A percentile compares a stretch with the other conserved stretches of the same genome.
Evolutionary conservation across 1,140 invertebrate species (phyloP).

Genomic region (Olivierus martensii): DNA sequence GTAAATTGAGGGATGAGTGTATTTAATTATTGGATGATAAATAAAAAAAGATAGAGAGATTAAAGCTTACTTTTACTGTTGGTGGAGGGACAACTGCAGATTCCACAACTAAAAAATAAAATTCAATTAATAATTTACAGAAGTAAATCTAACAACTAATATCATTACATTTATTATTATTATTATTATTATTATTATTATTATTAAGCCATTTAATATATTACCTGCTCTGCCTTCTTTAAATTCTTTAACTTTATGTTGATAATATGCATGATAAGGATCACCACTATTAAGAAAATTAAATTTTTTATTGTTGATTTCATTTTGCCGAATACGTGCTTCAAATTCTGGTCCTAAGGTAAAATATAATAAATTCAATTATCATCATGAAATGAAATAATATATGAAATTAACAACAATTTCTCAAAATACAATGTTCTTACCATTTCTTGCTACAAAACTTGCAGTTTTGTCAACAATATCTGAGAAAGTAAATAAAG

Average conservation of each 20-base stretch:
- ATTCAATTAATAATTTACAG: no score
- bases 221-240: conserved; percentile 55
- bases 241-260: conserved; percentile 95
- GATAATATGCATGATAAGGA: conserved; percentile 98
- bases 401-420: no score
- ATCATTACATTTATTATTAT: no score
- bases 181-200: no score
- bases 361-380: conserved; percentile 1
- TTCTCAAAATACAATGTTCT: not conserved
- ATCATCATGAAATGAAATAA: no score
- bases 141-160: no score
- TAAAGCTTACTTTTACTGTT: conserved; percentile 15
- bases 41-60: no score
- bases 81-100: conserved; percentile 5
- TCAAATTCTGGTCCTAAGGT: conserved; percentile 81
- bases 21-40: no score
- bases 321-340: conserved; percentile 88
- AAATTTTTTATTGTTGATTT: conserved; percentile 94
- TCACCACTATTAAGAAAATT: conserved; percentile 94
- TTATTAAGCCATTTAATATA: not conserved
- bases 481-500: conserved; percentile 42
- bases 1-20: no score
- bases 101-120: conserved; percentile 11
- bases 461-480: conserved; percentile 98
- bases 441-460: conserved; percentile 93